Evolutionary conservation across 2,797 vertebrate genomes (phyloP).

Genomic region (Emydoidea blandingii): DNA sequence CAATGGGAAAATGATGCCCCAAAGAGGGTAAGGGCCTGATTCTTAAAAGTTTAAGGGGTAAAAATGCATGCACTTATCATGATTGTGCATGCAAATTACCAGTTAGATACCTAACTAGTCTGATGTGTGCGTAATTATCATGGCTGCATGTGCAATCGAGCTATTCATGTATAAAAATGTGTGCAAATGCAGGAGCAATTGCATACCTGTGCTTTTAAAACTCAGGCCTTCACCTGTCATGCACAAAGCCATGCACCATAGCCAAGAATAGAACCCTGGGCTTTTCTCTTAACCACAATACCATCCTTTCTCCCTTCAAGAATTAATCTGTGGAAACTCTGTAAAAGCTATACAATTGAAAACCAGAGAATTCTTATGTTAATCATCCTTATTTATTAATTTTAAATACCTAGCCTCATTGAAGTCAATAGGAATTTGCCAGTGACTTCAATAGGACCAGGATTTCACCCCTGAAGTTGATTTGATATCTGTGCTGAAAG

Average conservation of each 20-base stretch:
- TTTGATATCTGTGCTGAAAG: not conserved
- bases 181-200: not conserved
- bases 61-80: not conserved
- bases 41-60: not conserved
- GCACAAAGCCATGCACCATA: not conserved
- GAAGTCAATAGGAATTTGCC: not conserved
- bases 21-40: not conserved
- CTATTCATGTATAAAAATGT: not conserved
- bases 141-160: not conserved
- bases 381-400: not conserved
- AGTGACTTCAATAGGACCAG: not conserved
- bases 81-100: not conserved
- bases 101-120: not conserved
- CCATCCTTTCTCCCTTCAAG: not conserved
- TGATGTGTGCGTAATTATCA: not conserved
- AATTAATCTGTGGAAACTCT: not conserved
- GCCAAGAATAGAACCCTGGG: not conserved
- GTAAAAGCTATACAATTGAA: not conserved
- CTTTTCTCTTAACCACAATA: not conserved
- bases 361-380: not conserved
- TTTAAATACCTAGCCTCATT: not conserved
- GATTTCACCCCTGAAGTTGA: not conserved
- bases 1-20: not conserved
- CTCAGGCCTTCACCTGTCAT: not conserved
- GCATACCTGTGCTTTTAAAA: not conserved